Percentiles rank a stretch among this genome's conserved stretches.
Evolutionary conservation across 2,797 vertebrate genomes (phyloP).

Genomic region (Channallabes apus): DNA sequence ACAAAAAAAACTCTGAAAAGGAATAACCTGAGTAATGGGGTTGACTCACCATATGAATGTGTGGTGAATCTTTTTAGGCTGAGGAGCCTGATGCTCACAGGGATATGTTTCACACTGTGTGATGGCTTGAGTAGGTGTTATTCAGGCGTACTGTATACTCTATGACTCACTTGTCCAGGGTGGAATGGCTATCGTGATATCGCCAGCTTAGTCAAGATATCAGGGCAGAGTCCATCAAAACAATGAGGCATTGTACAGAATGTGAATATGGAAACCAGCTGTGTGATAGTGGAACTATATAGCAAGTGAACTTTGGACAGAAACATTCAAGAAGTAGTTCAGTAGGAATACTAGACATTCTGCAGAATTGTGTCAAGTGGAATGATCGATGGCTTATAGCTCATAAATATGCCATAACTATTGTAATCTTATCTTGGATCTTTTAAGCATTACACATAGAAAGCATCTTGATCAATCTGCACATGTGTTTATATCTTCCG

Average conservation of each 20-base stretch:
- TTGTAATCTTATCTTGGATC: neutral
- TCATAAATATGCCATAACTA: no score
- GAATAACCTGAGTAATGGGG: neutral
- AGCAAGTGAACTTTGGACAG: neutral
- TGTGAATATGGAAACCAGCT: neutral
- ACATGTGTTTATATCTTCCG: neutral
- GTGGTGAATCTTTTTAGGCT: neutral
- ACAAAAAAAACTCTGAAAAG: neutral
- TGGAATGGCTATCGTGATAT: constrained; percentile 13
- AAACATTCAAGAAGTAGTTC: no score
- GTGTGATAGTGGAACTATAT: neutral
- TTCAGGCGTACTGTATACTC: neutral
- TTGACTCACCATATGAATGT: constrained; percentile 3
- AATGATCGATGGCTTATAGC: no score
- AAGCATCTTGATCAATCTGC: neutral
- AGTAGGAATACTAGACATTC: no score
- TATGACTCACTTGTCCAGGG: constrained; percentile 18
- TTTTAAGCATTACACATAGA: neutral
- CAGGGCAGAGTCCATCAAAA: neutral
- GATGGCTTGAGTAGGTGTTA: constrained; percentile 21
- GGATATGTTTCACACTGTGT: constrained; percentile 21
- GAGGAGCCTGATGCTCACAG: neutral
- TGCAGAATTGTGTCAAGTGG: neutral
- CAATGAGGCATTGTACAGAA: neutral
- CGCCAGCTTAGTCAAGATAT: constrained; percentile 1